Evolutionary conservation across 1,140 invertebrate genomes (phyloP), one percentile per base, ranked within the genome.

Genomic region (Anadara kagoshimensis): DNA sequence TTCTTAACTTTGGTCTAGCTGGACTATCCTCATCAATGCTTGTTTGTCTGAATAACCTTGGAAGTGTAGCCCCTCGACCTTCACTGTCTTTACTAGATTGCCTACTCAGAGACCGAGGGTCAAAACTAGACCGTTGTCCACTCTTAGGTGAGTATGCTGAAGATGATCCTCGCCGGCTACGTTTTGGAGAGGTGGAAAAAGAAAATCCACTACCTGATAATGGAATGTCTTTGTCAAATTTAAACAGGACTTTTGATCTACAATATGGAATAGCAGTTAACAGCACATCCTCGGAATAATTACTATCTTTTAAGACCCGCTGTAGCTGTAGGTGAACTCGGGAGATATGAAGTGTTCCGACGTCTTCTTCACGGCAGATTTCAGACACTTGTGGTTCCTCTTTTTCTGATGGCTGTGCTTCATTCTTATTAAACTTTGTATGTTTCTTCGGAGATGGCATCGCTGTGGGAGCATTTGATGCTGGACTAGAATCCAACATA

Each of bases 221-320:
- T 68, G 22, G 74, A 11, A 70, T 72, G 67, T 84, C 80, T 58
- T 83, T 86, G 54, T 87, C 83, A 84, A 94, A 95, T 22, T 85
- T 86, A 86, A 96, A 97, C 36, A 94, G 89, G 5, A 97, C 96
- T 90, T 95, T 95, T 0, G 95, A 97, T 88, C 94, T 93, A 86
- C 95, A 93, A 73, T 92, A 92, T 18, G 96, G 96, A 79, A 98
- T 97, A 36, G 95, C 95, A 16, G 96, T 97, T 57, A 97, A 94
- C 1, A 69, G 94, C 94, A 90, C 95, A 49, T 71, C 66, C 93
- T 73, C 96, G 86, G 82, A 82, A 78, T 94, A 92, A 63, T 93
- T 94, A 63, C 94, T 94, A 84, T 97, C 95, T 85, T 97, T 98
- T 78, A 94, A 93, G 62, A 98, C 91, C 63, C 97, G 91, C 61